Evolutionary conservation across 2,888 invertebrate species (phyloP).

Genomic region (Lasioglossum leucozonium): DNA sequence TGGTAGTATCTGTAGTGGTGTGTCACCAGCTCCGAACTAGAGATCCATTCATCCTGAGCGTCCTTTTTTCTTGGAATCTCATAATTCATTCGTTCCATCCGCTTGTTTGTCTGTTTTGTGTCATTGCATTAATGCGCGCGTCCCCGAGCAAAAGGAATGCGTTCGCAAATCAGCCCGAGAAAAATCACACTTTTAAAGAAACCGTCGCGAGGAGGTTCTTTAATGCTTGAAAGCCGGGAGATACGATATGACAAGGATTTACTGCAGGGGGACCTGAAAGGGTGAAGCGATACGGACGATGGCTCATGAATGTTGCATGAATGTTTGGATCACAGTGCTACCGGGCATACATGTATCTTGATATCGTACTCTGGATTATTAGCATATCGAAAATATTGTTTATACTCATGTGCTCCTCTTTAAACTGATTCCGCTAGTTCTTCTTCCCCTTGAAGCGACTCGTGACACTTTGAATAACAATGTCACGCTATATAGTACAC

Average conservation of each 20-base stretch:
- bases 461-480: conserved; percentile 26
- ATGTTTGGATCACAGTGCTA: conserved; percentile 62
- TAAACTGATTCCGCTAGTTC: conserved; percentile 30
- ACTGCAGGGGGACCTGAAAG: conserved; percentile 60
- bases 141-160: neutral
- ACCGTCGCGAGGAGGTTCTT: conserved; percentile 35
- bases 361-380: conserved; percentile 59
- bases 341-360: conserved; percentile 50
- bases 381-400: conserved; percentile 71
- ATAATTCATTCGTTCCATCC: conserved; percentile 12
- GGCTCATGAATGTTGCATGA: conserved; percentile 72
- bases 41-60: neutral
- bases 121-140: conserved; percentile 14
- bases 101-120: conserved; percentile 17
- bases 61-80: conserved; percentile 4
- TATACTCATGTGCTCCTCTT: conserved; percentile 14
- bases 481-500: too few relatives aligned
- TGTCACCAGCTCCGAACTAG: neutral
- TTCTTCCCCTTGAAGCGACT: neutral
- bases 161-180: conserved; percentile 50
- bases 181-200: conserved; percentile 41
- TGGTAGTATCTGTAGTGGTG: neutral
- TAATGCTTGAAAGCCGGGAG: conserved; percentile 48
- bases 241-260: conserved; percentile 64
- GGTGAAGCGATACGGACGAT: conserved; percentile 58